Evolutionary conservation across 35 echinoderm and acorn worm species (phyloP), one percentile per base, ranked within the genome.

Genomic region (Amphiura filiformis): DNA sequence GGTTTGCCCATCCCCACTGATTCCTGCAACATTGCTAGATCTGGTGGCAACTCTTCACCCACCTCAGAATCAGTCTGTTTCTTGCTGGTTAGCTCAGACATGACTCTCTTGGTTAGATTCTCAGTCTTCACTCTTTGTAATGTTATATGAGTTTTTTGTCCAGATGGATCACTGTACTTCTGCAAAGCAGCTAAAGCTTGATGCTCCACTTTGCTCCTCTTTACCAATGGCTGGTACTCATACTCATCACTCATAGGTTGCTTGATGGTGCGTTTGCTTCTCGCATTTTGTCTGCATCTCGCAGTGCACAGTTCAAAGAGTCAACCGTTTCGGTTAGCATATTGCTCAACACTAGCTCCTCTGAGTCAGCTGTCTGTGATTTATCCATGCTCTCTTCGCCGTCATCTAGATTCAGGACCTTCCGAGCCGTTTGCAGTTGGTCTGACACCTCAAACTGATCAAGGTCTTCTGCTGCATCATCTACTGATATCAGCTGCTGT

Each of bases 211-310:
- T 91, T 91, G 75, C 31, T 77, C 76, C 82, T 85, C 76, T 91
- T 91, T 1, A 75, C 82, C 12, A 91, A 1, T 12, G 89, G 89
- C 17, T 91, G 89, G 36, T 91, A 91, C 40, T 91, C 89, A 79
- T 85, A 91, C 82, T 91, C 89, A 0, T 49, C 70, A 34, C 78
- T 83, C 37, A 52, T 44, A 0, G 82, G 36, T 13, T 85, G 89
- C 44, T 91, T 91, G 89, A 91, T 64, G 78, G 81, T 61, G 41
- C 89, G 89, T 28, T 91, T 91, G 75, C 89, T 91, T 9, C 82
- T 80, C 89, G 39, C 17, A 57, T 35, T 30, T 41, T 57, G 32
- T 75, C 82, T 34, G 57, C 57, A n/a, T 79, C 36, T 13, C 41
- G 37, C 31, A 78, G 22, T 4, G 38, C 70, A 39, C 20, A 14